Evolutionary conservation across 2,888 invertebrate species (phyloP).

Genomic region (Archips xylosteana): DNA sequence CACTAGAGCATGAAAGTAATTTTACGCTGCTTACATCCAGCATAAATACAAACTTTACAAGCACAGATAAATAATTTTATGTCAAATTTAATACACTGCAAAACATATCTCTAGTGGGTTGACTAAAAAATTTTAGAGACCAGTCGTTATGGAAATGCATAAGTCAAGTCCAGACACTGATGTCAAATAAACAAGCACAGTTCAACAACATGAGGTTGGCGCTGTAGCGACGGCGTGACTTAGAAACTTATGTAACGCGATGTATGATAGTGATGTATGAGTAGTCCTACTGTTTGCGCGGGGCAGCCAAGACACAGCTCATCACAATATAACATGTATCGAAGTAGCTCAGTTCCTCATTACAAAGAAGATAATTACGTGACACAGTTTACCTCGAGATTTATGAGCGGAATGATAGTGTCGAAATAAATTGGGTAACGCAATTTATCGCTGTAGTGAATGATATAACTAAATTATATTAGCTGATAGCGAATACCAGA

Average conservation of each 20-base stretch:
- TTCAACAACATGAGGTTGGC: constrained; percentile 9
- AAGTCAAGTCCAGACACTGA: background rate
- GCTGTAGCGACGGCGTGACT: background rate
- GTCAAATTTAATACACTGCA: too few species aligned
- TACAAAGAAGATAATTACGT: background rate
- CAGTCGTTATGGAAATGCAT: background rate
- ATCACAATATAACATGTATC: background rate
- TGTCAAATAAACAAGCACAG: background rate
- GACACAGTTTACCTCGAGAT: background rate
- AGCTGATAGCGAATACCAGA: background rate
- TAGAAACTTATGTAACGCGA: background rate
- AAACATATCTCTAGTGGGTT: too few species aligned
- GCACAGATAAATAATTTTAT: too few species aligned
- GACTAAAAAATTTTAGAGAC: background rate
- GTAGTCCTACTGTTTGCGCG: background rate
- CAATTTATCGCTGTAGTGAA: background rate
- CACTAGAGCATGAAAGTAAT: too few species aligned
- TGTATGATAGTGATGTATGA: background rate
- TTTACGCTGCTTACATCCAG: too few species aligned
- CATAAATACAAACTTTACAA: too few species aligned
- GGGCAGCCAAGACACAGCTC: background rate
- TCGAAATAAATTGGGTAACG: background rate
- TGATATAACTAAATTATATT: background rate
- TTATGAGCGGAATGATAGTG: background rate
- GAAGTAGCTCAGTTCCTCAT: background rate